phyloP scores from a whole-genome alignment of 2,113 vertebrate species.

The Pantherophis guttatus region DNA sequence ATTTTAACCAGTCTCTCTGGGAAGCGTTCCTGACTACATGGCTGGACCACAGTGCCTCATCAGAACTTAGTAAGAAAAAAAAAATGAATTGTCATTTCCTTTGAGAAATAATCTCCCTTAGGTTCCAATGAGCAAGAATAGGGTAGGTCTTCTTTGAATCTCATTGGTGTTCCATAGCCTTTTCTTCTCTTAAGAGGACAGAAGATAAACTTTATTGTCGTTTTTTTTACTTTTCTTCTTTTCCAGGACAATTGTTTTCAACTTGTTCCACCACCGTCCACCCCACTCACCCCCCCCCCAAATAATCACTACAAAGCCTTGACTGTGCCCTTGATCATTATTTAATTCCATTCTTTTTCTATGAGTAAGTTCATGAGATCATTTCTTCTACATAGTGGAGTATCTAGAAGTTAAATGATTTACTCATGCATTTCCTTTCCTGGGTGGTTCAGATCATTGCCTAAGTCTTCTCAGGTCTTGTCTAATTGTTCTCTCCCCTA shows the following conservation, averaged over 20 bases:
- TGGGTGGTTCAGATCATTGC: background rate
- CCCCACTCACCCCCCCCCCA: too few relatives aligned
- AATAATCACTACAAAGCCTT: background rate
- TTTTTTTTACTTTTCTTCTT: too few relatives aligned
- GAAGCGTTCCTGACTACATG: background rate
- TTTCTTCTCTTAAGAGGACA: background rate
- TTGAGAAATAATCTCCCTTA: background rate
- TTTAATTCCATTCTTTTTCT: conserved; percentile 2
- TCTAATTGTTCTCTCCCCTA: background rate
- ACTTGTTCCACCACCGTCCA: background rate
- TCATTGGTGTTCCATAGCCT: background rate
- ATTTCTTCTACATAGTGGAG: background rate
- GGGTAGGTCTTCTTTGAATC: background rate
- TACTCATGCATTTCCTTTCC: background rate
- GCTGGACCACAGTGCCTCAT: background rate
- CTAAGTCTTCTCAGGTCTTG: background rate
- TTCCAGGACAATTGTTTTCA: background rate
- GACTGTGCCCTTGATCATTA: background rate
- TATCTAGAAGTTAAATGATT: background rate
- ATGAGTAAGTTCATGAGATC: background rate
- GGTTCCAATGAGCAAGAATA: background rate
- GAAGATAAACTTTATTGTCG: too few relatives aligned
- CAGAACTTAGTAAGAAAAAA: background rate
- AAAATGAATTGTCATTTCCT: background rate
- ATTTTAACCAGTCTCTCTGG: background rate